Percentiles rank a stretch among this genome's conserved stretches.
These are phyloP conservation scores for Tauraco erythrolophus DNA, from an alignment of 2,113 vertebrate genomes.

Conservation along the genomic window DNA sequence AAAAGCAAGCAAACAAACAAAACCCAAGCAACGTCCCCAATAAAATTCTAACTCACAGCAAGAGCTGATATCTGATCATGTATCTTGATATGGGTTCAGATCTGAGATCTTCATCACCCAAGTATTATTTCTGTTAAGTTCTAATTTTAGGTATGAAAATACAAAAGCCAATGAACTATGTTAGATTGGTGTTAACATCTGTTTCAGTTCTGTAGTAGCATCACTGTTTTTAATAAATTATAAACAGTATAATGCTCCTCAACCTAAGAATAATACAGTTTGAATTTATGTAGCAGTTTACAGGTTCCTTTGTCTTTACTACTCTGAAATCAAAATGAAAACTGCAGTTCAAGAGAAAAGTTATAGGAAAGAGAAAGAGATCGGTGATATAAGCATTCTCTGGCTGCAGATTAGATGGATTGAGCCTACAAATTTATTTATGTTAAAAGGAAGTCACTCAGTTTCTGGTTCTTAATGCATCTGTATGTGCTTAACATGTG, in stretches of 20 bases:
- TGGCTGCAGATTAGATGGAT: neutral
- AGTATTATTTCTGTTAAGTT: neutral
- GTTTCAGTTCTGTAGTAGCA: neutral
- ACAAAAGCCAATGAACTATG: neutral
- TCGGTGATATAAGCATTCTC: neutral
- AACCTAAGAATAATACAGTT: neutral
- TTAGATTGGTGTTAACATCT: neutral
- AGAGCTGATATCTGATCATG: neutral
- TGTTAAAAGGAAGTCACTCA: neutral
- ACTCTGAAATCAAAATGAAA: neutral
- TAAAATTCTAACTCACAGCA: neutral
- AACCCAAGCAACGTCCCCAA: neutral
- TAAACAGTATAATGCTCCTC: neutral
- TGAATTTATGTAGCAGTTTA: neutral
- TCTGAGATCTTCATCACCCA: neutral
- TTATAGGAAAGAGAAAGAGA: neutral
- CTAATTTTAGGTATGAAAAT: neutral
- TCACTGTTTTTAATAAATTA: neutral
- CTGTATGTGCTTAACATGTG: neutral
- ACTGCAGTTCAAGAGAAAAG: neutral
- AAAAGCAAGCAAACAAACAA: neutral
- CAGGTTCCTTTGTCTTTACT: neutral
- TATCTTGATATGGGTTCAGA: neutral
- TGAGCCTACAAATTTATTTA: neutral
- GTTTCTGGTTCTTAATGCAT: neutral